phyloP scores from a whole-genome alignment of 2,797 vertebrate genomes.

The Falco peregrinus region DNA sequence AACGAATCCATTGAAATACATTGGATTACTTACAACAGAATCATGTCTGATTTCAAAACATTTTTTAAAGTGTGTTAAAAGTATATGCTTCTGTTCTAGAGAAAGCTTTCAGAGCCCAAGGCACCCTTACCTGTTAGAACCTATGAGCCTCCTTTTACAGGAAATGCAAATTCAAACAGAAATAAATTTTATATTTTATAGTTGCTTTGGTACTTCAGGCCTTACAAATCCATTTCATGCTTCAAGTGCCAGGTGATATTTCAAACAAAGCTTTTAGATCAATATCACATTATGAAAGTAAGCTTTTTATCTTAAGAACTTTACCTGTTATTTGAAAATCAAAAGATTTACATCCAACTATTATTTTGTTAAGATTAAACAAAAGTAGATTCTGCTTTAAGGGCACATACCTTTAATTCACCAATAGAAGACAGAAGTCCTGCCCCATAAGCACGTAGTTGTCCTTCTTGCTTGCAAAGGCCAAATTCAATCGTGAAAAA shows the following conservation, averaged over 20 bases:
- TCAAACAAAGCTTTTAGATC: conserved; percentile 60
- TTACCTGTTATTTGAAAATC: conserved; percentile 36
- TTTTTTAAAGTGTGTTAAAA: neutral
- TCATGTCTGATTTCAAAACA: neutral
- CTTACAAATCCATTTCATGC: conserved; percentile 58
- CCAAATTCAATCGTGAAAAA: conserved; percentile 99
- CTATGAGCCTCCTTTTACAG: neutral
- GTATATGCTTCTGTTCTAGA: neutral
- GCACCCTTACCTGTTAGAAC: neutral
- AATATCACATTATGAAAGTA: conserved; percentile 25
- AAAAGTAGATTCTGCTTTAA: conserved; percentile 36
- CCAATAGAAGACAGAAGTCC: conserved; percentile 96
- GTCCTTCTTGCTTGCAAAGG: conserved; percentile 95
- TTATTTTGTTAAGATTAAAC: conserved; percentile 31
- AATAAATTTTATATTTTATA: conserved; percentile 17
- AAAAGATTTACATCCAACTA: conserved; percentile 39
- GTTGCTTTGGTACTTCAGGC: neutral
- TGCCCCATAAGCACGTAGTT: conserved; percentile 93
- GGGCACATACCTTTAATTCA: conserved; percentile 87
- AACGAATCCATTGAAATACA: neutral
- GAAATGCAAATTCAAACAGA: conserved; percentile 17
- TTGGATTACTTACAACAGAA: neutral
- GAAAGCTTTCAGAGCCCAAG: neutral
- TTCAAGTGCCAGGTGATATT: conserved; percentile 48
- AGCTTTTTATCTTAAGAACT: conserved; percentile 50